A percentile compares a stretch with the other conserved stretches of the same genome.
Evolutionary conservation across 2,888 invertebrate species (phyloP).

Genomic region (Syritta pipiens): DNA sequence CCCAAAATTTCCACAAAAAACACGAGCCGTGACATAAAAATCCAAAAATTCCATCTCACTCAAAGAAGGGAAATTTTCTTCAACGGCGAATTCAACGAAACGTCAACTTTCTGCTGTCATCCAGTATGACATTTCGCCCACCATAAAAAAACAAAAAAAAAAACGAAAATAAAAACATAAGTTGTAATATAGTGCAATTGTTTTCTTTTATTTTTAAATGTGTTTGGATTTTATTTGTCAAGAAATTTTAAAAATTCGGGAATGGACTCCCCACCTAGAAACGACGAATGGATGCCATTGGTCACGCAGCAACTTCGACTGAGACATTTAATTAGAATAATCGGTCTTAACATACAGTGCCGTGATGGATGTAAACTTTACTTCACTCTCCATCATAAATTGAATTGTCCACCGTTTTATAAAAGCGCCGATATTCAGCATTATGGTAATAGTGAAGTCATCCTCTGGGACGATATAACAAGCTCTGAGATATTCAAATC

Average conservation of each 20-base stretch:
- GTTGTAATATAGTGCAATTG: constrained; percentile 50
- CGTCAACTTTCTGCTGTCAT: constrained; percentile 34
- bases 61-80: not conserved
- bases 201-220: constrained; percentile 55
- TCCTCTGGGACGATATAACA: constrained; percentile 91
- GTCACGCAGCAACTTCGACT: constrained; percentile 91
- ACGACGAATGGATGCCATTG: constrained; percentile 89
- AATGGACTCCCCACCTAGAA: constrained; percentile 81
- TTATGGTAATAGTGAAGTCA: constrained; percentile 80
- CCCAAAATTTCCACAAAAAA: not conserved
- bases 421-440: constrained; percentile 81
- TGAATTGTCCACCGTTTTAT: constrained; percentile 91
- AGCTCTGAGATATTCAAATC: constrained; percentile 82
- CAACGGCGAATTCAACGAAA: constrained; percentile 8
- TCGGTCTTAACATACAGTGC: constrained; percentile 82
- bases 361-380: constrained; percentile 82
- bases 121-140: constrained; percentile 23
- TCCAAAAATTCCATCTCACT: not conserved
- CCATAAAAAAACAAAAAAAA: constrained; percentile 21
- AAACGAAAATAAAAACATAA: constrained; percentile 62
- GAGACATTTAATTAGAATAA: constrained; percentile 88
- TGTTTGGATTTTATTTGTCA: constrained; percentile 38
- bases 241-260: constrained; percentile 72
- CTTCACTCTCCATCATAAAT: constrained; percentile 89
- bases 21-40: not conserved